Evolutionary conservation across 2,797 vertebrate genomes (phyloP).

Genomic region (Labroides dimidiatus): DNA sequence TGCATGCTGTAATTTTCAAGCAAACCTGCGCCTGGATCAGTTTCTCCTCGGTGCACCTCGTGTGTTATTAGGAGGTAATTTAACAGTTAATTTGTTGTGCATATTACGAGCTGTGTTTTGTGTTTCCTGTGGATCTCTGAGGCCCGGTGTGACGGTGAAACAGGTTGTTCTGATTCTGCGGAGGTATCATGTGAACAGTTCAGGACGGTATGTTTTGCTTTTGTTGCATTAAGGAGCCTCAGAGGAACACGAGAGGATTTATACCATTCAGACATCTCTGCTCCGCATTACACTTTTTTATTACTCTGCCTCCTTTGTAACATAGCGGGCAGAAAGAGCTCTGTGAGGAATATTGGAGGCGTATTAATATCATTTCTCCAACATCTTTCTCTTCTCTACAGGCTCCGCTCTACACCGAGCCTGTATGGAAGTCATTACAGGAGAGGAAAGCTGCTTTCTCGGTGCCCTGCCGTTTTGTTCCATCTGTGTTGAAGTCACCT

Average conservation of each 20-base stretch:
- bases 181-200: neutral
- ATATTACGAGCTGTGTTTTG: slow-evolving; percentile 12
- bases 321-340: slow-evolving; percentile 55
- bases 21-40: slow-evolving; percentile 13
- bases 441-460: slow-evolving; percentile 52
- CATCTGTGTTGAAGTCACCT: slow-evolving; percentile 79
- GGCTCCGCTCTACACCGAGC: slow-evolving; percentile 49
- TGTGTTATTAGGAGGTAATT: slow-evolving; percentile 19
- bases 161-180: slow-evolving; percentile 4
- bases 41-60: slow-evolving; percentile 19
- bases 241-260: slow-evolving; percentile 48
- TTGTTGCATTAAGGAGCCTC: slow-evolving; percentile 38
- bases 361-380: slow-evolving; percentile 68
- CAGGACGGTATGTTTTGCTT: slow-evolving; percentile 11
- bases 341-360: slow-evolving; percentile 52
- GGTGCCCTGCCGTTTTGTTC: slow-evolving; percentile 62
- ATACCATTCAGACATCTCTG: slow-evolving; percentile 52
- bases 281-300: slow-evolving; percentile 62
- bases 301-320: slow-evolving; percentile 52
- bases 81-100: slow-evolving; percentile 21
- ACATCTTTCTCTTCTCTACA: slow-evolving; percentile 63
- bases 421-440: slow-evolving; percentile 75
- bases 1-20: slow-evolving; percentile 9
- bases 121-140: slow-evolving; percentile 6
- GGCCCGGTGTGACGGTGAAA: neutral